Percentiles rank a stretch among this genome's conserved stretches.
Conservation (phyloP, 2,888 invertebrate species). For the Chrysodeixis includens region DNA sequence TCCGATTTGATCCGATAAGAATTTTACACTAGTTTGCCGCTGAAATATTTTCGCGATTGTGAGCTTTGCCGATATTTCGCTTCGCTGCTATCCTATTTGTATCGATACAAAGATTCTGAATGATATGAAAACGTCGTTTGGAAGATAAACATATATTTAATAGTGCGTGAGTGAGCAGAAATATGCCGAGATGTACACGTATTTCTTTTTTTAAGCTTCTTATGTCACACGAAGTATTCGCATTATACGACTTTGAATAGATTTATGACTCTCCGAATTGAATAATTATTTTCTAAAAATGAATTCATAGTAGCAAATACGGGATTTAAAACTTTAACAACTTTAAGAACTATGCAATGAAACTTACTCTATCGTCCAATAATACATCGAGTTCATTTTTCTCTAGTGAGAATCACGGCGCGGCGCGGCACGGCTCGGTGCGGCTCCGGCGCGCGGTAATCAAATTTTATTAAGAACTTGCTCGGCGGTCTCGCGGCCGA, state of each 20-base stretch:
- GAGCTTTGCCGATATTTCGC: constrained; percentile 50
- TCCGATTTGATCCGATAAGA: constrained; percentile 61
- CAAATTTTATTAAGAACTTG: constrained; percentile 58
- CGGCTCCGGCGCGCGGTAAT: constrained; percentile 38
- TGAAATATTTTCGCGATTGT: constrained; percentile 55
- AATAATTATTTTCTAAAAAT: too few species aligned
- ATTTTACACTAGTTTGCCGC: constrained; percentile 62
- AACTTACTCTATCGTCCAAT: background rate
- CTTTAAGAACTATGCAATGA: background rate
- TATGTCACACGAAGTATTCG: background rate
- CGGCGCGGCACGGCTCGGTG: too few species aligned
- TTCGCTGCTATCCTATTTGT: constrained; percentile 42
- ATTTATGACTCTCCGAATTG: too few species aligned
- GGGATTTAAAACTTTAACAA: too few species aligned
- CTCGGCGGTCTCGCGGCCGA: constrained; percentile 29
- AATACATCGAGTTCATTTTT: constrained; percentile 28
- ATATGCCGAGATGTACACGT: background rate
- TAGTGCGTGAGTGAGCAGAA: background rate
- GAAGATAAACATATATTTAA: constrained; percentile 27
- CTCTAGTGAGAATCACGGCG: constrained; percentile 30
- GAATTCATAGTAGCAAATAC: too few species aligned
- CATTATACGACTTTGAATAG: background rate
- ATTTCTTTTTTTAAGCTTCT: background rate
- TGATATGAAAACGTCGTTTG: constrained; percentile 32
- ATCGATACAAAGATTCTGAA: constrained; percentile 34